These are phyloP conservation scores for Heteromurus nitidus DNA, from an alignment of 2,888 invertebrate species.

Conservation along the genomic window DNA sequence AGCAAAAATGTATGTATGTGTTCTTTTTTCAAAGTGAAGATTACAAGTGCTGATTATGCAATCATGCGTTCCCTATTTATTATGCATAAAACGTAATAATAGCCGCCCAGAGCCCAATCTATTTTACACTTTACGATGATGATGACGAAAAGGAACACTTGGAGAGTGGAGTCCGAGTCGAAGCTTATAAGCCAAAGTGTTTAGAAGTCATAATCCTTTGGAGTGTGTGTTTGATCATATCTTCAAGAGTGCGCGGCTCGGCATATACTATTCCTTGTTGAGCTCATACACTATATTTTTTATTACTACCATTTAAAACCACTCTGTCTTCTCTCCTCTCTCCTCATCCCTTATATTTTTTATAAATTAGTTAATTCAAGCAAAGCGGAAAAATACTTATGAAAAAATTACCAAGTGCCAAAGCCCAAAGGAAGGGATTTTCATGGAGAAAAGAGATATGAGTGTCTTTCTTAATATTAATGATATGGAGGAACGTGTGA, in stretches of 20 bases:
- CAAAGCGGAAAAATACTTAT: slow-evolving; percentile 10
- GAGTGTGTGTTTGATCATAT: slow-evolving; percentile 38
- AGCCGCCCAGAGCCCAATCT: slow-evolving; percentile 44
- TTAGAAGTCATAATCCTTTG: slow-evolving; percentile 41
- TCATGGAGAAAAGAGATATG: too few relatives aligned
- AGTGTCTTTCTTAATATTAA: too few relatives aligned
- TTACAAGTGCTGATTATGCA: slow-evolving; percentile 49
- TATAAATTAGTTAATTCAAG: too few relatives aligned
- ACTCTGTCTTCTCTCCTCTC: neutral
- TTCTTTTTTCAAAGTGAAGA: neutral
- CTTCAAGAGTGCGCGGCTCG: too few relatives aligned
- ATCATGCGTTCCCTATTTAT: slow-evolving; percentile 43
- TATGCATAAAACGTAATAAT: slow-evolving; percentile 50
- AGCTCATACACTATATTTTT: slow-evolving; percentile 7
- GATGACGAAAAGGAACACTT: neutral
- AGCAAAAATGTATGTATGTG: too few relatives aligned
- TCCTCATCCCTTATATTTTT: neutral
- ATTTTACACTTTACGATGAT: slow-evolving; percentile 47
- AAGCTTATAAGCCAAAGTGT: too few relatives aligned
- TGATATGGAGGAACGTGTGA: too few relatives aligned
- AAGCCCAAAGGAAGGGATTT: neutral
- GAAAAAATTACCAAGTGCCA: too few relatives aligned
- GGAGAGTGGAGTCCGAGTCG: too few relatives aligned
- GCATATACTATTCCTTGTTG: neutral
- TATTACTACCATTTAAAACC: slow-evolving; percentile 37